Evolutionary conservation across 2,797 vertebrate genomes (phyloP).

Genomic region (Tympanoctomys barrerae): DNA sequence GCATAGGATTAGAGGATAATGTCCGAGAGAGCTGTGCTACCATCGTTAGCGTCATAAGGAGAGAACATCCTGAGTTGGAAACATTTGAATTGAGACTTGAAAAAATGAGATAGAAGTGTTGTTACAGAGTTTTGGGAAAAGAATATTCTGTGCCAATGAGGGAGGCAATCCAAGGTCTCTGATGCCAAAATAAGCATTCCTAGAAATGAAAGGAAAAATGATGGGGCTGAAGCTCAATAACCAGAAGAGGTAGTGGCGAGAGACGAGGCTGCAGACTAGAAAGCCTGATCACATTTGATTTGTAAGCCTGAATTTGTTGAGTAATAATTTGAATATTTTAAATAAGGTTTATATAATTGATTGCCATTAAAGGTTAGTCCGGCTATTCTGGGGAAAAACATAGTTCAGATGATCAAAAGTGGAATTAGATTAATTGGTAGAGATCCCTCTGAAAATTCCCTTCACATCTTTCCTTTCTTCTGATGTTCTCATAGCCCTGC

Average conservation of each 20-base stretch:
- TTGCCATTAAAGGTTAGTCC: background rate
- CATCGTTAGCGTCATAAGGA: background rate
- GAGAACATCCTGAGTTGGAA: background rate
- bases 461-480: background rate
- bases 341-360: background rate
- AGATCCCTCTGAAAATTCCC: background rate
- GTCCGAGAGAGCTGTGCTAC: background rate
- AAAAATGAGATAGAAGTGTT: background rate
- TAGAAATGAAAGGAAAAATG: background rate
- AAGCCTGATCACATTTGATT: background rate
- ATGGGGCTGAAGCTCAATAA: background rate
- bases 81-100: conserved; percentile 1
- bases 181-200: background rate
- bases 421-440: background rate
- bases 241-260: background rate
- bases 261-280: background rate
- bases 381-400: background rate
- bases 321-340: background rate
- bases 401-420: background rate
- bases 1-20: background rate
- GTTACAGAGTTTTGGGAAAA: background rate
- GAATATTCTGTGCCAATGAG: background rate
- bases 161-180: background rate
- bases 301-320: background rate
- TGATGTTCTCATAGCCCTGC: background rate